phyloP scores from a whole-genome alignment of 2,797 vertebrate genomes.

The Sebastes paucispinis region DNA sequence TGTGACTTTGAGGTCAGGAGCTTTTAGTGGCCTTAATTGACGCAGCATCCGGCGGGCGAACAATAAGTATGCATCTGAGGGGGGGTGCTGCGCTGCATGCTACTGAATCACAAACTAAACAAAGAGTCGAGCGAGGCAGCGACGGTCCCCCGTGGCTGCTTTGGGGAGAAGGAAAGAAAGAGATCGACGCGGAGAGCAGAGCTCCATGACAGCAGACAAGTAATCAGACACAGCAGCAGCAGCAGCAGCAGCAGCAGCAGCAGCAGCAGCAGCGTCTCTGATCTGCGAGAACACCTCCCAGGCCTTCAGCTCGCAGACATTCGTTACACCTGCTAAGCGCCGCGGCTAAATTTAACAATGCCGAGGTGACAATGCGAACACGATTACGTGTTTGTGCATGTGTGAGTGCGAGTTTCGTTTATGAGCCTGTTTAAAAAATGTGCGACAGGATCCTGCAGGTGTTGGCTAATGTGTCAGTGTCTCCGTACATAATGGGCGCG shows the following conservation, averaged over 20 bases:
- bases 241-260: conserved; percentile 50
- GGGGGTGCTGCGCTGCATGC: conserved; percentile 24
- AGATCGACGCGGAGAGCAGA: conserved; percentile 57
- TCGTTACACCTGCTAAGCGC: conserved; percentile 75
- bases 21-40: conserved; percentile 63
- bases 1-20: conserved; percentile 61
- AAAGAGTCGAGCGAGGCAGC: conserved; percentile 47
- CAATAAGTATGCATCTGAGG: conserved; percentile 47
- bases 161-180: conserved; percentile 43
- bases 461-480: conserved; percentile 33
- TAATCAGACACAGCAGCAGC: conserved; percentile 72
- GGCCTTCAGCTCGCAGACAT: conserved; percentile 66
- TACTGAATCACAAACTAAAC: conserved; percentile 63
- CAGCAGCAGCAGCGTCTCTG: conserved; percentile 43
- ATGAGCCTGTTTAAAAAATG: conserved; percentile 33
- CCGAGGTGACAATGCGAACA: conserved; percentile 56
- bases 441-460: conserved; percentile 50
- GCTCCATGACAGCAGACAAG: conserved; percentile 77
- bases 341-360: conserved; percentile 77
- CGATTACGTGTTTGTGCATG: conserved; percentile 54
- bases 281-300: conserved; percentile 75
- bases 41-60: conserved; percentile 41
- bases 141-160: conserved; percentile 62
- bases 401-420: conserved; percentile 37
- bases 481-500: neutral